phyloP scores from a whole-genome alignment of 2,113 vertebrate species.

The Morone chrysops region DNA sequence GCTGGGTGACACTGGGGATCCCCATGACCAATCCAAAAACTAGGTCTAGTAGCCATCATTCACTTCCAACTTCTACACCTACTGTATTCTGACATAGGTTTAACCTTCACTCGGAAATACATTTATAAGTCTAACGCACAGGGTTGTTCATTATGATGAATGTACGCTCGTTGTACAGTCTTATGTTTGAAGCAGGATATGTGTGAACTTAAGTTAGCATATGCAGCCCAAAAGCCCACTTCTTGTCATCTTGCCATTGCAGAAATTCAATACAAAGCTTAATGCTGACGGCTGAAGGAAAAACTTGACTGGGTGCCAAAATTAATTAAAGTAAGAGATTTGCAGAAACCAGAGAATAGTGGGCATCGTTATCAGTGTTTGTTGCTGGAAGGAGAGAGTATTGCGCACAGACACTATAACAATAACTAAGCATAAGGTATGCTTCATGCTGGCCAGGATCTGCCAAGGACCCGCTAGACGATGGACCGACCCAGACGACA shows the following conservation, averaged over 20 bases:
- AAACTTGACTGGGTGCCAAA: background rate
- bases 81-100: background rate
- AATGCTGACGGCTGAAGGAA: background rate
- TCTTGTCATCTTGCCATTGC: background rate
- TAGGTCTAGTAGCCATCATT: conserved; percentile 39
- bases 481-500: background rate
- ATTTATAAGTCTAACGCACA: background rate
- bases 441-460: background rate
- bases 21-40: conserved; percentile 55
- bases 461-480: background rate
- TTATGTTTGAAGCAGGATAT: background rate
- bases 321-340: background rate
- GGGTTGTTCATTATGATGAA: background rate
- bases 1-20: conserved; percentile 49
- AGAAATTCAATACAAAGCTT: background rate
- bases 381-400: background rate
- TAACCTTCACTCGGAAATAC: conserved; percentile 6
- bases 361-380: background rate
- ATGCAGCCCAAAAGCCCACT: background rate
- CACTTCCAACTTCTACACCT: conserved; percentile 2
- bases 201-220: background rate
- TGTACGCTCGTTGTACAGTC: background rate
- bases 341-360: background rate
- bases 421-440: background rate
- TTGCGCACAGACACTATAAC: background rate